Percentiles rank a stretch among this genome's conserved stretches.
Evolutionary conservation across 1,140 invertebrate genomes (phyloP).

Genomic region (Magallana gigas): DNA sequence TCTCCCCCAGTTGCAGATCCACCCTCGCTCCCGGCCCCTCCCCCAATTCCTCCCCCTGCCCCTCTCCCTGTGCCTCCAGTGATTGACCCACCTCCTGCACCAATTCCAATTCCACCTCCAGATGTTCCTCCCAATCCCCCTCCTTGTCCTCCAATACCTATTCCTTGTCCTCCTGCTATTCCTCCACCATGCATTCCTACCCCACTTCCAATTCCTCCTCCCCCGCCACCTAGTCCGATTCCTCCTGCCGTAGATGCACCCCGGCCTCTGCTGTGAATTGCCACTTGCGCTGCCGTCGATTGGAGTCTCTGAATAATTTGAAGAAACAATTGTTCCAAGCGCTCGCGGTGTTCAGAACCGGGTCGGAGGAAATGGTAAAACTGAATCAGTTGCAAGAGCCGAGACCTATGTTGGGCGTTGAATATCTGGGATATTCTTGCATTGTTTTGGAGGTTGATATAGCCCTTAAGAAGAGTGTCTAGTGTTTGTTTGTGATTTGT

Average conservation of each 20-base stretch:
- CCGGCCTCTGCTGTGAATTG: background rate
- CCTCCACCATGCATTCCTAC: too few species aligned
- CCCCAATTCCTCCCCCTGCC: background rate
- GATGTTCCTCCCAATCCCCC: background rate
- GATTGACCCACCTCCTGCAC: background rate
- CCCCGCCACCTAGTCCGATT: background rate
- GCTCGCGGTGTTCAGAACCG: background rate
- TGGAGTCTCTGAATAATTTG: background rate
- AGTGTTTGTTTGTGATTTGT: background rate
- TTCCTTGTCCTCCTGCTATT: background rate
- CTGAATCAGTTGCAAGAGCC: background rate
- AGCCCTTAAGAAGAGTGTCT: conserved; percentile 1
- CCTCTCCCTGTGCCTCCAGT: background rate
- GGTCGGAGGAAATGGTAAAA: conserved; percentile 12
- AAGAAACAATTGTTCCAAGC: background rate
- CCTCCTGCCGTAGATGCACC: background rate
- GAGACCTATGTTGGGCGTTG: background rate
- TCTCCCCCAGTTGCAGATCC: too few species aligned
- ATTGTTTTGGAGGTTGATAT: conserved; percentile 18
- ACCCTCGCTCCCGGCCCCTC: background rate
- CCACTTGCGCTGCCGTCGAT: background rate
- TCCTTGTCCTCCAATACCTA: background rate
- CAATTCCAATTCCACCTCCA: background rate
- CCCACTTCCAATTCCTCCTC: background rate
- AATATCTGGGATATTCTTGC: background rate